Evolutionary conservation across 2,888 invertebrate species (phyloP), one percentile per base, ranked within the genome.

Genomic region (Zelleria hepariella): DNA sequence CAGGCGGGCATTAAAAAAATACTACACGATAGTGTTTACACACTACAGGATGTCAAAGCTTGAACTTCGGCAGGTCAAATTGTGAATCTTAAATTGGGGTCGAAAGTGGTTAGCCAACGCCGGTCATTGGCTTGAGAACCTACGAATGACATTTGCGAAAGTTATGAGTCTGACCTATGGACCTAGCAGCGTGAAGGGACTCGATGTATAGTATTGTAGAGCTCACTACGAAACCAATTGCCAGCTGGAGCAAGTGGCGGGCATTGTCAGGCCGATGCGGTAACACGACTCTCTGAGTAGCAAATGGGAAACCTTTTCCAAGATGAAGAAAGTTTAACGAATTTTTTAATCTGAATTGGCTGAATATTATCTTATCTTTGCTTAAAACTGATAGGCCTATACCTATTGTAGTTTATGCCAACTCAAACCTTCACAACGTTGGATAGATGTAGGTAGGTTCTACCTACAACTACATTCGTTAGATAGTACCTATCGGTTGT

Each of bases 21-120:
- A 42, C 32, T 42, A 42, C 15, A 15, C 10, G 32, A 55, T 21
- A 32, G 6, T 57, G 57, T 57, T 57, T 57, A 57, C 57, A 57
- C 57, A 57, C 24, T 23, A 24, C 23, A 48, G 57, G 47, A 48
- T 48, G 47, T 48, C n/a, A 24, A 15, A 25, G 23, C 71, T 69
- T 76, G 75, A 80, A 77, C 76, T 74, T 71, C 70, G 72, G 64
- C 76, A 73, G 78, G 80, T 80, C 78, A 81, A 71, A 3, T 20
- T 4, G n/a, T 23, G 5, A 54, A 61, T 70, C 67, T 67, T 71
- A 78, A 81, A 81, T 79, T 84, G 81, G 74, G 80, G 80, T 84
- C 82, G 75, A 70, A 80, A 68, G 73, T 73, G 80, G 77, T 75
- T 77, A 75, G 66, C 70, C 71, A 59, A 68, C 73, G n/a, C n/a